A percentile compares a stretch with the other conserved stretches of the same genome.
Evolutionary conservation across 2,888 invertebrate species (phyloP).

Genomic region (Apamea anceps): DNA sequence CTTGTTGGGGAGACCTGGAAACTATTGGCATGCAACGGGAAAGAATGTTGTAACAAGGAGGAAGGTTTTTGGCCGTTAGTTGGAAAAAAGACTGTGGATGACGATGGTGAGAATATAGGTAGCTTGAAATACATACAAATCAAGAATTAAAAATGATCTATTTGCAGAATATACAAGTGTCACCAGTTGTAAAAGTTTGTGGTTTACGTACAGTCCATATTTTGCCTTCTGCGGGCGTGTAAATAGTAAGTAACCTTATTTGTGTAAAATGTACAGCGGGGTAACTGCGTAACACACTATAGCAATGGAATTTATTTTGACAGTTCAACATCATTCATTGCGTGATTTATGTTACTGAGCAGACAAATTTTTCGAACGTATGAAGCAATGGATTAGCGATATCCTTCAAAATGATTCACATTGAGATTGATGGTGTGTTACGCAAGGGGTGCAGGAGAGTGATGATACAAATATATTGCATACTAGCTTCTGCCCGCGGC

Average conservation of each 20-base stretch:
- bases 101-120: not conserved
- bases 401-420: not conserved
- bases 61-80: not conserved
- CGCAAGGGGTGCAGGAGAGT: not conserved
- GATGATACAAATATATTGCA: not conserved
- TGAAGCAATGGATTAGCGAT: not conserved
- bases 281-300: not conserved
- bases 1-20: not conserved
- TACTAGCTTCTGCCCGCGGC: too few species aligned
- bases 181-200: not conserved
- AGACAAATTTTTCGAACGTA: not conserved
- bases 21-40: not conserved
- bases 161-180: not conserved
- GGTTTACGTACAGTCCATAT: too few species aligned
- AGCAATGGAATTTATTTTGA: not conserved
- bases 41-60: not conserved
- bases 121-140: not conserved
- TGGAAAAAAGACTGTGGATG: not conserved
- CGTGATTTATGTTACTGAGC: not conserved
- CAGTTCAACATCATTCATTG: not conserved
- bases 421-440: not conserved
- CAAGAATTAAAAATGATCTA: not conserved
- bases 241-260: too few species aligned
- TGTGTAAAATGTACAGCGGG: too few species aligned
- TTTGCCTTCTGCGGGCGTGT: too few species aligned